Evolutionary conservation across 2,797 vertebrate species (phyloP).

Genomic region (Trichosurus vulpecula): DNA sequence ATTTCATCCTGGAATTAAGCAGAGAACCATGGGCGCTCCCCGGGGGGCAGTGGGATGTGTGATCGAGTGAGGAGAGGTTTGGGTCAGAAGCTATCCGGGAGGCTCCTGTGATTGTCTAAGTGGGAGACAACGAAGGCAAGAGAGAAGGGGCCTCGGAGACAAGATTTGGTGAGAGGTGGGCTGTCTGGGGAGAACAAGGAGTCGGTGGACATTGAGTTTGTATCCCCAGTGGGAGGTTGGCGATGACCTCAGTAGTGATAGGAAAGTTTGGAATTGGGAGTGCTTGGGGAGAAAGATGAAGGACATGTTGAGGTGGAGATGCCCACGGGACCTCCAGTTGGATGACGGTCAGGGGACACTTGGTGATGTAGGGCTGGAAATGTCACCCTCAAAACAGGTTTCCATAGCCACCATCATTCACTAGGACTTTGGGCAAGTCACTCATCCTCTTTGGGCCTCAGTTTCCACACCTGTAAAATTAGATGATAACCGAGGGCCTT

Average conservation of each 20-base stretch:
- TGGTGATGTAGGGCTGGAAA: background rate
- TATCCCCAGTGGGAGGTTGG: background rate
- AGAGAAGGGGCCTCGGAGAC: background rate
- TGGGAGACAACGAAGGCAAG: background rate
- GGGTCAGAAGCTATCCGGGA: no score
- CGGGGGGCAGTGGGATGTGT: no score
- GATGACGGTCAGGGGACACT: no score
- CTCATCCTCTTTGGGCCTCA: background rate
- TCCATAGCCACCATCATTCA: background rate
- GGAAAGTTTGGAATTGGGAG: background rate
- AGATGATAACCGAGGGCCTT: background rate
- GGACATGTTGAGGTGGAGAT: background rate
- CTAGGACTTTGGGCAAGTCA: conserved; percentile 19
- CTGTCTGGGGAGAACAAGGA: no score
- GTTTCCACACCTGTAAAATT: background rate
- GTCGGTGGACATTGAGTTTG: no score
- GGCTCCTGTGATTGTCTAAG: no score
- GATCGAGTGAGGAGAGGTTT: background rate
- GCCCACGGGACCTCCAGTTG: background rate
- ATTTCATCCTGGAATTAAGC: background rate
- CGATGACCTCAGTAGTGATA: no score
- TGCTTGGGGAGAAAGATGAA: no score
- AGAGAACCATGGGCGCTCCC: background rate
- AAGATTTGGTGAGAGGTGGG: no score
- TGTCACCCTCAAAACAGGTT: background rate